Base-by-base conservation (phyloP, 1,140 invertebrate species). In the Cyclina sinensis region DNA sequence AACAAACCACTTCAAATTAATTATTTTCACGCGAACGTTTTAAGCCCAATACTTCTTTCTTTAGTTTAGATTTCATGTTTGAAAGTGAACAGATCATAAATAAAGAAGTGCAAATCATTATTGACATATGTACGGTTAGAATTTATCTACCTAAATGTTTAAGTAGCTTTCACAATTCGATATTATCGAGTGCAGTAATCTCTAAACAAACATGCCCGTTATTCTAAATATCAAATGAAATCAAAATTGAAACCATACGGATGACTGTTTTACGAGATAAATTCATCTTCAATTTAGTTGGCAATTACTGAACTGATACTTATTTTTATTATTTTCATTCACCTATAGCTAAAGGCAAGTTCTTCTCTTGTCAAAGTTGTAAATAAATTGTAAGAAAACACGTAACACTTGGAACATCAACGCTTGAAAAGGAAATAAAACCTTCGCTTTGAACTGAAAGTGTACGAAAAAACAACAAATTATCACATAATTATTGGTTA, bases 91-190 rank as follows among this genome's bases (percentile, higher is more conserved):
- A 24, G n/a, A 62, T 62, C 57, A 27, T 62, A 62, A 62, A 62
- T 27, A 62, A 27, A 62, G 24, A 62, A 5, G 51, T 27, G 57
- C n/a, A 62, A 27, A 62, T 62, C 57, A 27, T 24, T 27, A 27
- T 62, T 62, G 57, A 62, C 57, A 62, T 14, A 62, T 27, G n/a
- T 62, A 4, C 4, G 57, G 57, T 62, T 70, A 21, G n/a, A 37
- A 70, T 39, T 70, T 70, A 32, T 70, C 35, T 70, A 70, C 24
- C 65, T 70, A 39, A 65, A 70, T 70, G 32, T 37, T 37, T 32
- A 70, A 70, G 32, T 70, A 70, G 65, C 65, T 70, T 70, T 21
- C 65, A 37, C 12, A 30, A 39, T 70, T 70, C 65, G 65, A 70
- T 39, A 70, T 37, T 70, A 37, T 70, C 37, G 35, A 39, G 65